phyloP scores from a whole-genome alignment of 1,140 invertebrate genomes.

The Marisa cornuarietis region DNA sequence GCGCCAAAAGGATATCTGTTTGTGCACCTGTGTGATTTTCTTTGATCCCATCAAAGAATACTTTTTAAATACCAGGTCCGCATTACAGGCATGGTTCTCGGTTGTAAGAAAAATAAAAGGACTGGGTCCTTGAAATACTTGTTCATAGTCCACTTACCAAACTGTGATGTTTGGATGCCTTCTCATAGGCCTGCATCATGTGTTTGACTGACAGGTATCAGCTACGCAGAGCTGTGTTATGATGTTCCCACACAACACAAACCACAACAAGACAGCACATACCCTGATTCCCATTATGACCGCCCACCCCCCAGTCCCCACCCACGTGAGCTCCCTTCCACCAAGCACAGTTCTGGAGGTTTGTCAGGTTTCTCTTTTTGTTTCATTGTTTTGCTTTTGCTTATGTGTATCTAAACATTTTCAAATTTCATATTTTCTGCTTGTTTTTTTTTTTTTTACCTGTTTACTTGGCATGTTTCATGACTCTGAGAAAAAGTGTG shows the following conservation, averaged over 20 bases:
- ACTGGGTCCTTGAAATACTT: no score
- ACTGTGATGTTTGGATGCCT: neutral
- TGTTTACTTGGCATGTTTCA: no score
- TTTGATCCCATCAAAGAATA: no score
- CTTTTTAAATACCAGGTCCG: no score
- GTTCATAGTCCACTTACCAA: no score
- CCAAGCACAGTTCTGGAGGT: slow-evolving; percentile 1
- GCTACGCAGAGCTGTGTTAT: slow-evolving; percentile 61
- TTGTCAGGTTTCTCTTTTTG: slow-evolving; percentile 7
- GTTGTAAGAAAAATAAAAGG: no score
- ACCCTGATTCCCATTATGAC: slow-evolving; percentile 31
- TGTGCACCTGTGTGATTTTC: no score
- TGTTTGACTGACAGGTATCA: slow-evolving; percentile 45
- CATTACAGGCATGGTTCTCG: no score
- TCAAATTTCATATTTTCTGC: no score
- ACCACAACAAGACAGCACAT: slow-evolving; percentile 31
- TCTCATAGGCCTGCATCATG: neutral
- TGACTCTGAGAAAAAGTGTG: neutral
- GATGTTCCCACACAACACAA: slow-evolving; percentile 45
- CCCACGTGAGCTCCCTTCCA: slow-evolving; percentile 27
- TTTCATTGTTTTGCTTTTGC: slow-evolving; percentile 11
- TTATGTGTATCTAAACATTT: neutral
- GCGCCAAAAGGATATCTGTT: no score
- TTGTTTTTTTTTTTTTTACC: no score
- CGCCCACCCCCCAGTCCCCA: slow-evolving; percentile 29